Percentiles rank a stretch among this genome's conserved stretches.
Conservation (phyloP, 2,888 invertebrate genomes). For the Drosophila siamana region DNA sequence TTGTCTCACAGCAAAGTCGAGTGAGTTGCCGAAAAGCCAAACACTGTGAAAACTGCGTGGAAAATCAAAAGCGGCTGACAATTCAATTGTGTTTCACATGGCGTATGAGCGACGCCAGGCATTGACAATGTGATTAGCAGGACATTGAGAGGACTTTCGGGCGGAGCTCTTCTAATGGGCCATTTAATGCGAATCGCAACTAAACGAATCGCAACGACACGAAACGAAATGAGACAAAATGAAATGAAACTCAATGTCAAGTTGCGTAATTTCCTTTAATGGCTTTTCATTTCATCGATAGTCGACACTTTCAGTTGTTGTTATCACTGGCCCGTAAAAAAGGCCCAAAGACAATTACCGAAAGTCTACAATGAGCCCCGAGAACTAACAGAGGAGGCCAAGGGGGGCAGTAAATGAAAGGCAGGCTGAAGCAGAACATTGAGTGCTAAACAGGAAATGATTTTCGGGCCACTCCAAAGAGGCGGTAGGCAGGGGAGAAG, state of each 20-base stretch:
- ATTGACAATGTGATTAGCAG: slow-evolving; percentile 68
- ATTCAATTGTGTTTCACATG: slow-evolving; percentile 57
- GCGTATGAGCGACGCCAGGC: slow-evolving; percentile 52
- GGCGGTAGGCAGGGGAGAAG: not conserved
- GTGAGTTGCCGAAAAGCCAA: slow-evolving; percentile 55
- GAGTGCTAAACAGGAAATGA: slow-evolving; percentile 80
- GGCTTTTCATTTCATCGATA: slow-evolving; percentile 80
- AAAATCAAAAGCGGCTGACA: slow-evolving; percentile 35
- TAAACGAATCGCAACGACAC: not conserved
- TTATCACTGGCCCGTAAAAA: slow-evolving; percentile 76
- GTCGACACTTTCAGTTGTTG: slow-evolving; percentile 78
- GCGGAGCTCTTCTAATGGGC: slow-evolving; percentile 55
- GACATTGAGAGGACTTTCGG: slow-evolving; percentile 39
- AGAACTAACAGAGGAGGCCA: not conserved
- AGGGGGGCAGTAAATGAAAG: not conserved
- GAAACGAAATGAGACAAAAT: not conserved
- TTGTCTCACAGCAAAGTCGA: slow-evolving; percentile 40
- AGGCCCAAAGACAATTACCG: slow-evolving; percentile 70
- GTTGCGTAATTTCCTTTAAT: slow-evolving; percentile 78
- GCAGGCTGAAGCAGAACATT: slow-evolving; percentile 33
- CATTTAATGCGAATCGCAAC: slow-evolving; percentile 53
- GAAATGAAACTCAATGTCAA: slow-evolving; percentile 61
- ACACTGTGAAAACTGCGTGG: slow-evolving; percentile 29
- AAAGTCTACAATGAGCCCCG: slow-evolving; percentile 18
- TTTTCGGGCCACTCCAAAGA: slow-evolving; percentile 56